Evolutionary conservation across 2,797 vertebrate species (phyloP), one percentile per base, ranked within the genome.

Genomic region (Octomys mimax): DNA sequence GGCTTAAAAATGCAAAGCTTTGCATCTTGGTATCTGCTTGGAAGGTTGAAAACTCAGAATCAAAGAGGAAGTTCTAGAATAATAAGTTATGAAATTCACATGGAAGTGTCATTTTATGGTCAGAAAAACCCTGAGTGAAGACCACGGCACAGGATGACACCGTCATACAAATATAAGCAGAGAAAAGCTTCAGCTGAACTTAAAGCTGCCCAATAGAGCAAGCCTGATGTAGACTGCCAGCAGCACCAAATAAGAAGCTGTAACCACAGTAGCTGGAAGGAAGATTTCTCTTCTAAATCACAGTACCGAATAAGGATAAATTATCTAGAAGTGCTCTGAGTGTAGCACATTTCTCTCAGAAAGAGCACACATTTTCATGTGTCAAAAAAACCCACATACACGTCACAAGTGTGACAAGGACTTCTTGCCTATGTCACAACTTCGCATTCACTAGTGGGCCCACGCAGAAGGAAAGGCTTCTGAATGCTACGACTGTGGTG

Each of bases 311-410:
- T 96, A 97, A 97, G 96, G 94, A 96, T 96, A 90, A 52, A 97
- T 97, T 95, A 97, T 96, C 95, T 97, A 97, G 90, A 98, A 97
- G 92, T 98, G 97, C 97, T 96, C 97, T 86, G 96, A 95, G 96
- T 97, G 97, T 64, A 96, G 96, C 77, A 97, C 97, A 24, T 96
- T 97, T 49, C 98, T 97, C 92, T 98, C 97, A 54, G 97, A 97
- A 95, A 89, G 97, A 91, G 97, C 96, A 64, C 94, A 97, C 75
- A 96, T 97, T 66, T 97, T 97, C 64, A 94, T 97, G 96, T 95
- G 97, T 61, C 96, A 96, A 94, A 97, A 98, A 91, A 61, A 6
- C 59, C 59, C 59, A 61, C 96, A 97, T 59, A 96, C 97, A 64
- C 97, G 96, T 81, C 96, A 98, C 95, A 97, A 97, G 95, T 98